These are phyloP conservation scores for Drosophila birchii DNA, from an alignment of 2,888 invertebrate species.

Conservation along the genomic window DNA sequence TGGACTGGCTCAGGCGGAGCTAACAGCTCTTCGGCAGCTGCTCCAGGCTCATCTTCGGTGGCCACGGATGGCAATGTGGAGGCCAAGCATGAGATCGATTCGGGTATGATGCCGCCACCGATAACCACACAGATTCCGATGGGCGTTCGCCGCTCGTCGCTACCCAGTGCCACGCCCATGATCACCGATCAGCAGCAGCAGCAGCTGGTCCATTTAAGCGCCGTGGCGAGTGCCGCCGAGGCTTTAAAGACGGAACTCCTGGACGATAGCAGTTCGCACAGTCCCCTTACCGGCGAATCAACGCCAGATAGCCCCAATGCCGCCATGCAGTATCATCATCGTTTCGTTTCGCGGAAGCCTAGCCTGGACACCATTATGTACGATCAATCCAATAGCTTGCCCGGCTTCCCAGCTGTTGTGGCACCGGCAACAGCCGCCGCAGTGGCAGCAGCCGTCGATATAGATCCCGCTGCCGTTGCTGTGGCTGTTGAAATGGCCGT, in stretches of 20 bases:
- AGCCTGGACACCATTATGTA: conserved; percentile 82
- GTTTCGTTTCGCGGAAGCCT: conserved; percentile 70
- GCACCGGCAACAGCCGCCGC: conserved; percentile 65
- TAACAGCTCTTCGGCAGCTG: not conserved
- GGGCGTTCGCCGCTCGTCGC: conserved; percentile 88
- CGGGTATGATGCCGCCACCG: conserved; percentile 90
- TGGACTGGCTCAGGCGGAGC: conserved; percentile 10
- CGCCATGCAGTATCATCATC: conserved; percentile 70
- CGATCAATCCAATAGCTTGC: conserved; percentile 81
- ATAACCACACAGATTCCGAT: conserved; percentile 87
- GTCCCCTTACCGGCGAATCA: conserved; percentile 75
- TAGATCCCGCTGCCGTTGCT: conserved; percentile 78
- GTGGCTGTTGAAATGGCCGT: conserved; percentile 82
- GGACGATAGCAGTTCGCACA: conserved; percentile 90
- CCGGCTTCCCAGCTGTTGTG: conserved; percentile 73
- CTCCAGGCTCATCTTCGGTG: conserved; percentile 5
- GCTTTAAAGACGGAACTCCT: conserved; percentile 89
- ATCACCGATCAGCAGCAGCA: conserved; percentile 81
- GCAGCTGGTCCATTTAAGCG: conserved; percentile 69
- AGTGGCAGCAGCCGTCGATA: conserved; percentile 72
- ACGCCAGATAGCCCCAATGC: conserved; percentile 79
- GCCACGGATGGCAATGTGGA: conserved; percentile 73
- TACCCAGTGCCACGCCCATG: conserved; percentile 85
- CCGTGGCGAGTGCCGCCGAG: conserved; percentile 85
- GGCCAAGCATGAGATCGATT: conserved; percentile 86